phyloP scores from a whole-genome alignment of 2,888 invertebrate genomes.

The Lacanobia oleracea region DNA sequence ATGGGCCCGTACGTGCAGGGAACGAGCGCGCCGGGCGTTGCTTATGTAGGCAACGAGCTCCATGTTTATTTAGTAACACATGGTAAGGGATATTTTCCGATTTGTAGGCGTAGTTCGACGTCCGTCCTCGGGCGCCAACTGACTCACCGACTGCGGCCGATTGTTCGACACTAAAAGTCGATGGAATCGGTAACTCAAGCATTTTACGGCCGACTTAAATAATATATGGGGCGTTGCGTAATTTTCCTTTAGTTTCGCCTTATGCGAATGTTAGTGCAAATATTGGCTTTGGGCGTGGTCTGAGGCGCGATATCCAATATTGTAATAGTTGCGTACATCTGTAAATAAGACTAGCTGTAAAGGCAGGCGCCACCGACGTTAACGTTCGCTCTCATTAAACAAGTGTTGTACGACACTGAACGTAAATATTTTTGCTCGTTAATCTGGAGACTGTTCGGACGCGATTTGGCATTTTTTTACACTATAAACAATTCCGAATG shows the following conservation, averaged over 20 bases:
- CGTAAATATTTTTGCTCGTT: slow-evolving; percentile 86
- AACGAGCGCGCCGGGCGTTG: slow-evolving; percentile 59
- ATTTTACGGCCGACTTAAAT: slow-evolving; percentile 86
- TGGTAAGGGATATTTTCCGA: slow-evolving; percentile 79
- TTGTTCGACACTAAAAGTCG: slow-evolving; percentile 88
- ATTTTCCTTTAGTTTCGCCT: slow-evolving; percentile 80
- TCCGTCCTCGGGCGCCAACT: slow-evolving; percentile 83
- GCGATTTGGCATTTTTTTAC: slow-evolving; percentile 84
- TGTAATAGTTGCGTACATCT: slow-evolving; percentile 50
- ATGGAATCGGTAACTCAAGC: slow-evolving; percentile 88
- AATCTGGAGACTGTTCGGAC: slow-evolving; percentile 78
- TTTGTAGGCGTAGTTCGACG: slow-evolving; percentile 84
- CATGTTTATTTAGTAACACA: slow-evolving; percentile 78
- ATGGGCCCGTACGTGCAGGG: slow-evolving; percentile 65
- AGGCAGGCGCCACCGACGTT: slow-evolving; percentile 60
- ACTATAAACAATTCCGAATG: slow-evolving; percentile 87
- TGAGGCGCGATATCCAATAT: slow-evolving; percentile 55
- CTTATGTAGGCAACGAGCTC: slow-evolving; percentile 66
- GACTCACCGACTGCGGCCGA: slow-evolving; percentile 85
- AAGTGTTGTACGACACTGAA: slow-evolving; percentile 72
- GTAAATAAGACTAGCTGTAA: slow-evolving; percentile 56
- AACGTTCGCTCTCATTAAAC: slow-evolving; percentile 71
- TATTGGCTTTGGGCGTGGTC: slow-evolving; percentile 72
- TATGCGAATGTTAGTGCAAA: slow-evolving; percentile 79
- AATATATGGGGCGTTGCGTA: slow-evolving; percentile 88